Base-by-base conservation (phyloP, 64 coral and sea anemone species). In the Montipora efflorescens region DNA sequence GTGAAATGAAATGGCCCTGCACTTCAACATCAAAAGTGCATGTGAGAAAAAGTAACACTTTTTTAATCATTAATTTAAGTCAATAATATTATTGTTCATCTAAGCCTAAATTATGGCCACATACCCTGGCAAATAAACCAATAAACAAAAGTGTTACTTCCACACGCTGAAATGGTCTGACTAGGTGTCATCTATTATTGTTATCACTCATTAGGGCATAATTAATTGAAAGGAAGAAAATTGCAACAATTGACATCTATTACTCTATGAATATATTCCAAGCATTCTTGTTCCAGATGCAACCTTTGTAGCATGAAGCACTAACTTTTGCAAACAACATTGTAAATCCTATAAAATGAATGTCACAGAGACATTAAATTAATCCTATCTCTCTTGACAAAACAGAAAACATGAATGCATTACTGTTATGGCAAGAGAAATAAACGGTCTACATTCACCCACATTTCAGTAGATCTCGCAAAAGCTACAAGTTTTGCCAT, bases 261-360 rank as follows among this genome's bases (percentile, higher is more conserved):
- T 15, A 51, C 58, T 67, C 58, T 84, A 43, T 36, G 46, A 19
- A 20, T 72, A 49, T 19, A 71, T 86, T 86, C 45, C 12, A 22
- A 23, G 8, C 20, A 50, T 49, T 86, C 16, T 19, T 78, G 14
- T n/a, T 46, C 1, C 5, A 10, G 3, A 18, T 7, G 45, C 43
- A 45, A 57, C 7, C 11, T 84, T 19, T 50, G 18, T 22, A 15
- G 19, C 47, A 8, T 50, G 46, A 28, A 48, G 11, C 23, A 48
- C 49, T 71, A 62, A 86, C 70, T 20, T 71, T 86, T 44, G 7
- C 45, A 48, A 28, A 86, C 4, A 44, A 71, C 68, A 48, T 86
- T 84, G 19, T 84, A 84, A 84, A 84, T 84, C 81, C 43, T 61
- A 69, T 84, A 59, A 84, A 86, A 86, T 86, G 50, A 86, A 86